Evolutionary conservation across 2,113 vertebrate genomes (phyloP), one percentile per base, ranked within the genome.

Genomic region (Pandion haliaetus): DNA sequence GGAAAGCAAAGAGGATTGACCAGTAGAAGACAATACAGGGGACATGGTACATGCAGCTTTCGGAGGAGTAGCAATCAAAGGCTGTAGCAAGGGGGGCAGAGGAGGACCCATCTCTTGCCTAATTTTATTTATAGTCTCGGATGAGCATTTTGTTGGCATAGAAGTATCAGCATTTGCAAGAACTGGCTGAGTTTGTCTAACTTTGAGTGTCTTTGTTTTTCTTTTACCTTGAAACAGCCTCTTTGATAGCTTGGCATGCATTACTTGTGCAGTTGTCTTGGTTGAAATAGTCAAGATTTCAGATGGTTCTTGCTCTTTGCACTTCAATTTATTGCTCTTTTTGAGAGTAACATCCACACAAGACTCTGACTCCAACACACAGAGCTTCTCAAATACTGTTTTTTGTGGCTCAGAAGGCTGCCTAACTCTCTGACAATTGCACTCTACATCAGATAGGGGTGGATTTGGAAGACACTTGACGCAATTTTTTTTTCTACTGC

Each of bases 31-130:
- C 49, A 94, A 94, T 24, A 86, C 57, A 20, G 98, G 98, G 26
- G 98, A 98, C 4, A 97, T 50, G 2, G 93, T 90, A 82, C 67
- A 97, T 1, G 74, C 81, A 21, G 66, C 82, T 97, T 98, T 98
- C 7, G 99, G 99, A n/a, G 99, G 99, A 3, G 99, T 99, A 58
- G 97, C 96, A 23, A 97, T 90, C 85, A 99, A 88, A 52, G 99
- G 99, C 25, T 98, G 97, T 1, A 99, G 97, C 52, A 99, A 89
- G 12, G 99, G 98, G 12, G 99, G 99, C 59, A 99, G 96, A 2
- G 99, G 99, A 14, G 98, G 98, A 20, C 99, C 99, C 98, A 99
- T 98, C 95, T 99, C 99, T 79, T 97, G 97, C 57, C 98, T 98
- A 36, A 99, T 98, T 80, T 98, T 97, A 66, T 96, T 97, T 52